Evolutionary conservation across 2,797 vertebrate species (phyloP).

Genomic region (Channallabes apus): DNA sequence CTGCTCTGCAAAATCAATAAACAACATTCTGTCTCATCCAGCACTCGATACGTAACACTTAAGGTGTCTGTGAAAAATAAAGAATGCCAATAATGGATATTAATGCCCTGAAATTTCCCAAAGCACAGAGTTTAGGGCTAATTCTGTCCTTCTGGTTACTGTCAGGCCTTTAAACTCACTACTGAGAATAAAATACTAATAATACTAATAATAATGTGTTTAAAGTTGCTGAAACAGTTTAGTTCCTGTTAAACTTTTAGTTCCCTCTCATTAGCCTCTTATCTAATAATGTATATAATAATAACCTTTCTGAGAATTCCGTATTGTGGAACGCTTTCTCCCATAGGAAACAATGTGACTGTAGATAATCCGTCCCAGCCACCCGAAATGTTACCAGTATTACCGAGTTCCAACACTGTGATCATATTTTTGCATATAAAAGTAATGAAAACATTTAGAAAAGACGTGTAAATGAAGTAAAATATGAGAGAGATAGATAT

Average conservation of each 20-base stretch:
- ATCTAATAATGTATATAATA: too few species aligned
- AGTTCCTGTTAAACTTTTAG: neutral
- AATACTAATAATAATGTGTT: neutral
- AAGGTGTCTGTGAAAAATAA: slow-evolving; percentile 71
- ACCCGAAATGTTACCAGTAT: too few species aligned
- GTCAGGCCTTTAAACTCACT: slow-evolving; percentile 45
- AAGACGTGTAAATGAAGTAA: too few species aligned
- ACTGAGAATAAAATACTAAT: neutral
- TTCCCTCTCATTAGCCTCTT: neutral
- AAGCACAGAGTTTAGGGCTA: slow-evolving; percentile 60
- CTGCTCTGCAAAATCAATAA: slow-evolving; percentile 72
- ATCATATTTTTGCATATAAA: too few species aligned
- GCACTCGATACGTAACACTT: slow-evolving; percentile 75
- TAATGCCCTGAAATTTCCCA: slow-evolving; percentile 64
- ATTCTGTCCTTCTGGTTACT: slow-evolving; percentile 28
- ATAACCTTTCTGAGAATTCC: too few species aligned
- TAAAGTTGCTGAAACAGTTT: neutral
- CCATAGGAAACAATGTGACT: too few species aligned
- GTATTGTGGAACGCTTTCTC: too few species aligned
- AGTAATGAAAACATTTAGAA: too few species aligned
- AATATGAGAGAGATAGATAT: too few species aligned
- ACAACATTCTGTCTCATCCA: slow-evolving; percentile 69
- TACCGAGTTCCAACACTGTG: too few species aligned
- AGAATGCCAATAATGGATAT: slow-evolving; percentile 76
- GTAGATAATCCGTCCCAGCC: too few species aligned